A percentile compares a stretch with the other conserved stretches of the same genome.
phyloP scores from a whole-genome alignment of 2,797 vertebrate genomes.

The Hemibagrus guttatus region DNA sequence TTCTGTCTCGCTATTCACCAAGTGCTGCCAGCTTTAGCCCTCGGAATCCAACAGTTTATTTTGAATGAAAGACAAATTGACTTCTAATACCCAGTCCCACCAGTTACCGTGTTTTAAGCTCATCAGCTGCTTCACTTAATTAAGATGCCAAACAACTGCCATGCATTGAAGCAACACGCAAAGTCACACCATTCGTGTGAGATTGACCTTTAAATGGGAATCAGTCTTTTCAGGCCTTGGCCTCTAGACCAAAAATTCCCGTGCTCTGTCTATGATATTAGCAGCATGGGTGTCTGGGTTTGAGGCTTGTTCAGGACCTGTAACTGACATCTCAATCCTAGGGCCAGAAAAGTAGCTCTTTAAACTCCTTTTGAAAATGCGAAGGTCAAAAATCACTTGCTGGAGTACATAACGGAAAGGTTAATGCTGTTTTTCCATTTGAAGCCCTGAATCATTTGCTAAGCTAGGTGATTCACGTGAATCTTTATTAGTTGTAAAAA shows the following conservation, averaged over 20 bases:
- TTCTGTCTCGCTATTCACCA: constrained; percentile 16
- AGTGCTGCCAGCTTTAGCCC: constrained; percentile 26
- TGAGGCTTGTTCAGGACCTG: background rate
- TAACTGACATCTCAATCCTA: constrained; percentile 4
- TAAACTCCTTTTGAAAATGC: background rate
- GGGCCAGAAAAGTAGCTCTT: constrained; percentile 18
- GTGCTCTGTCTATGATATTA: constrained; percentile 1
- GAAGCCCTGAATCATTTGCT: background rate
- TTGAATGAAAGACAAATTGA: constrained; percentile 57
- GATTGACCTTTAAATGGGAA: constrained; percentile 37
- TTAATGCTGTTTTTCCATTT: background rate
- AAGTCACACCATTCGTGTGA: constrained; percentile 48
- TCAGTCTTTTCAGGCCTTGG: constrained; percentile 47
- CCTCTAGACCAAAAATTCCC: constrained; percentile 40
- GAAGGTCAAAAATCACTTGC: constrained; percentile 35
- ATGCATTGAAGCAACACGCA: constrained; percentile 33
- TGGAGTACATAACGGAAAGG: background rate
- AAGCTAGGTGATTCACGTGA: constrained; percentile 6
- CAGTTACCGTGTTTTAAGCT: constrained; percentile 35
- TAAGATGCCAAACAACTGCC: constrained; percentile 53
- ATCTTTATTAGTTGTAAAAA: constrained; percentile 8
- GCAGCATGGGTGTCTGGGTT: constrained; percentile 23
- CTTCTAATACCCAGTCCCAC: constrained; percentile 47
- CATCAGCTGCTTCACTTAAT: constrained; percentile 47
- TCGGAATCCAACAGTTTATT: constrained; percentile 57